Conservation (phyloP, 2,113 vertebrate species). For the zebrafish (Danio rerio) region GRCz12tu NC_133186.1:21306001-21306500, state of each 20-base stretch:
- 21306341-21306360: slow-evolving; percentile 95
- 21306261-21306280: slow-evolving; percentile 97
- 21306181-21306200: slow-evolving; percentile 86
- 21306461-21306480: slow-evolving; percentile 31
- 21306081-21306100: neutral
- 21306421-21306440: slow-evolving; percentile 29
- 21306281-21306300: slow-evolving; percentile 95
- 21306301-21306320: slow-evolving; percentile 94
- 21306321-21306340: slow-evolving; percentile 85
- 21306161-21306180: slow-evolving; percentile 20
- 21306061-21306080: neutral
- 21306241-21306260: slow-evolving; percentile 89
- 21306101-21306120: neutral
- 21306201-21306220: slow-evolving; percentile 92
- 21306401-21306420: slow-evolving; percentile 27
- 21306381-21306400: slow-evolving; percentile 49
- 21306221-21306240: slow-evolving; percentile 92
- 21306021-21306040: neutral
- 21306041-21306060: neutral
- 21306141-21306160: neutral
- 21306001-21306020: no score
- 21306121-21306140: neutral
- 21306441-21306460: slow-evolving; percentile 24
- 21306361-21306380: slow-evolving; percentile 94
- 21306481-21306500: slow-evolving; percentile 21